Evolutionary conservation across 2,113 vertebrate genomes (phyloP), one percentile per base, ranked within the genome.

Genomic region (Lates calcarifer): DNA sequence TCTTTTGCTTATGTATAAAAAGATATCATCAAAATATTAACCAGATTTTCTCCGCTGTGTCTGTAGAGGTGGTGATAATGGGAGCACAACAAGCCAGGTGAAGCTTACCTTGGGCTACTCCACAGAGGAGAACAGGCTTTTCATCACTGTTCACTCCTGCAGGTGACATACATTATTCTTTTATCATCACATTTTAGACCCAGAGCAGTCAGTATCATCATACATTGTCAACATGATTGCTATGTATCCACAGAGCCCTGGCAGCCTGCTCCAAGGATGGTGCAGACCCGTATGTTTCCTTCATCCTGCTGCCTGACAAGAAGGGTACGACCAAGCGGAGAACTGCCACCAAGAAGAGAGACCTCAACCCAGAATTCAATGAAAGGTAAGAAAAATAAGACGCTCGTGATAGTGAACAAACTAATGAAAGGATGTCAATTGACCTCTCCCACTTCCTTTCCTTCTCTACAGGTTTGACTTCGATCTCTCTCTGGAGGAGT

Each of bases 301-400:
- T 97, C 75, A 85, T 95, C 76, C 96, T 98, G 17, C 92, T 96
- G 56, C 97, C 97, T 1, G 97, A 98, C 93, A 98, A 96, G 86
- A 96, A 93, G 90, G 96, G 93, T 0, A 90, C 89, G 87, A 96
- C 95, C 92, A 98, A 98, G 92, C 95, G 95, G 87, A 97, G 97
- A 91, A 98, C 97, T 0, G 85, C 65, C 1, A 95, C 96, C 60
- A 97, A 96, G 92, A 98, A 95, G 92, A 95, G 88, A 87, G 96
- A 96, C 49, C 90, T 96, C 35, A 97, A 95, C 86, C 97, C 97
- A 2, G 97, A 97, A 39, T 98, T 96, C 71, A 97, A 93, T 1
- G 97, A 98, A 79, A 96, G 95, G 97, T 97, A 31, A 79, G 67
- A 28, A 5, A 20, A 69, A 37, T 13, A 35, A 65, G 1, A 64